Percentiles rank a stretch among this genome's conserved stretches.
These are phyloP conservation scores for Rhopalosiphum nymphaeae DNA, from an alignment of 2,888 invertebrate species.

Conservation along the genomic window DNA sequence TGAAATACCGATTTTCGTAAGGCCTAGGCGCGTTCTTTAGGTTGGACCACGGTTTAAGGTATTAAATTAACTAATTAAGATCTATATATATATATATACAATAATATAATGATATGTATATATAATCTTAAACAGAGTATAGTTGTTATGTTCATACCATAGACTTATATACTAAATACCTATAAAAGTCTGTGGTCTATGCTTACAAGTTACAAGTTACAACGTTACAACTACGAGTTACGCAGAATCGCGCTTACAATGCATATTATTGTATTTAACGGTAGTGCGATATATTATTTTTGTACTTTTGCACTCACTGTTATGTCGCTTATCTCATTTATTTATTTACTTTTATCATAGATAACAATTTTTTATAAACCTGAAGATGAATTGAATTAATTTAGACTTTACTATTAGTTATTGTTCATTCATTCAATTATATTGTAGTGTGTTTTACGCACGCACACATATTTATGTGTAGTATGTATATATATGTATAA, in stretches of 20 bases:
- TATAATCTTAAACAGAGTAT: too few species aligned
- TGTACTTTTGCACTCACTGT: conserved; percentile 30
- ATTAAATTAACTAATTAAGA: too few species aligned
- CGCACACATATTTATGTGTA: background rate
- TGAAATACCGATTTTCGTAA: too few species aligned
- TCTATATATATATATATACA: too few species aligned
- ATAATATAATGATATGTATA: too few species aligned
- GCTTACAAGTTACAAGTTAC: too few species aligned
- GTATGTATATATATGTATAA: background rate
- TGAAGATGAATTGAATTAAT: conserved; percentile 38
- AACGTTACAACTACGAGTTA: too few species aligned
- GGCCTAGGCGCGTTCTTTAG: too few species aligned
- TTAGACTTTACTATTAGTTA: background rate
- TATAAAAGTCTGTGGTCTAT: too few species aligned
- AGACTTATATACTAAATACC: too few species aligned
- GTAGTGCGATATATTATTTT: background rate
- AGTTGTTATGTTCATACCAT: too few species aligned
- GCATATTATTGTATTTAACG: background rate
- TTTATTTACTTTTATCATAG: conserved; percentile 1
- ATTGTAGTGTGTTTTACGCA: background rate
- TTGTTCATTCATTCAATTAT: conserved; percentile 21
- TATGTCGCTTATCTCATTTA: conserved; percentile 9
- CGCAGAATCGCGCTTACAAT: background rate
- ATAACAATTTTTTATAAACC: conserved; percentile 12
- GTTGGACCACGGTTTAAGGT: too few species aligned